Base-by-base conservation (phyloP, 2,888 invertebrate species). In the Aleiodes leptofemur region DNA sequence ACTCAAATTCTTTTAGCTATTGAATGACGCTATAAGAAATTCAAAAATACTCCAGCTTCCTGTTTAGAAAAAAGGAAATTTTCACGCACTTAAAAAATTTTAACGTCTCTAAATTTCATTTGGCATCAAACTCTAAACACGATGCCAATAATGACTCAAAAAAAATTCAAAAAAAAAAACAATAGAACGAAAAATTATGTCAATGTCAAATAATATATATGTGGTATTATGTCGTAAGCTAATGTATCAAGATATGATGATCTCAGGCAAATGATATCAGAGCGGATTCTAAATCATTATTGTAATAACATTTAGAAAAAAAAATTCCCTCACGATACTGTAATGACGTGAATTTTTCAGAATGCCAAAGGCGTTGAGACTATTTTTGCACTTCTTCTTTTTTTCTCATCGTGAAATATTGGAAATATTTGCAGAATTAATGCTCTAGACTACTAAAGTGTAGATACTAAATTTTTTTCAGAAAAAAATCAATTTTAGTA, bases 131-230 rank as follows among this genome's bases (percentile, higher is more conserved):
- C 43, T 43, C 43, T 43, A 9, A 43, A 8, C 43, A 43, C 43
- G 43, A 43, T 11, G 43, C 43, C 43, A 43, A 43, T 61, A 34
- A 38, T 61, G 34, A 34, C 38, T 34, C 38, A 38, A 38, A 16
- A 38, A 61, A 34, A 55, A 16, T 23, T 23, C 4, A 55, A 13
- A 16, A 55, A n/a, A 16, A 38, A 64, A 23, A 14, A 64, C 43
- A 64, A 64, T 9, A 64, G 5, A 64, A 64, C 43, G 16, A 23
- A 61, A 64, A 64, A 48, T 64, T 48, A 64, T 64, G 64, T 64
- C 64, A 64, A 64, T 64, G 64, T 64, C 64, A 48, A 43, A 48
- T 48, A 23, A 64, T 64, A 16, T 64, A 48, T 48, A 64, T 64
- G 29, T 8, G 48, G 14, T 29, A 56, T 4, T 29, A n/a, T 31